Evolutionary conservation across 2,888 invertebrate genomes (phyloP).

Genomic region (Choristoneura rosaceana): DNA sequence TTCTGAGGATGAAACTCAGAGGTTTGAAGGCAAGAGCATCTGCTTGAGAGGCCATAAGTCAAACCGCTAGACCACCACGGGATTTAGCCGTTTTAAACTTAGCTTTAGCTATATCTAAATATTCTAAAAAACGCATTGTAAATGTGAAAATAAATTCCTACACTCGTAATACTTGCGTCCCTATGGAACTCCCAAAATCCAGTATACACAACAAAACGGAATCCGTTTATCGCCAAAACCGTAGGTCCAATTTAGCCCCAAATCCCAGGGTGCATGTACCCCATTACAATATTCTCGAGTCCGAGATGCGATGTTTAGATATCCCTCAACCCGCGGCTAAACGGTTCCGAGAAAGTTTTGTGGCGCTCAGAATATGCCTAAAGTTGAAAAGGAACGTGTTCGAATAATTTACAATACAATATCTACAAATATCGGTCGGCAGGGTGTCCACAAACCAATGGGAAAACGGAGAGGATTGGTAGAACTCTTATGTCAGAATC

Average conservation of each 20-base stretch:
- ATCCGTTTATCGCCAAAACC: conserved; percentile 33
- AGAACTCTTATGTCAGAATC: too few relatives aligned
- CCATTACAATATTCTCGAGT: conserved; percentile 32
- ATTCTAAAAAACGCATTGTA: background rate
- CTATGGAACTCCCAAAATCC: conserved; percentile 9
- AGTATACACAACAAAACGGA: conserved; percentile 33
- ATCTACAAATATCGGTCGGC: background rate
- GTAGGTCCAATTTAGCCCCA: conserved; percentile 14
- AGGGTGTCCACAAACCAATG: background rate
- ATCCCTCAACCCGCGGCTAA: conserved; percentile 23
- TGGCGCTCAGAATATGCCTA: background rate
- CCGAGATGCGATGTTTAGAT: conserved; percentile 35
- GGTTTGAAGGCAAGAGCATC: too few relatives aligned
- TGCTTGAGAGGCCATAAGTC: too few relatives aligned
- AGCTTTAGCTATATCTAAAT: too few relatives aligned
- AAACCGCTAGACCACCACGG: too few relatives aligned
- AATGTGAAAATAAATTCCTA: conserved; percentile 16
- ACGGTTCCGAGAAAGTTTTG: conserved; percentile 16
- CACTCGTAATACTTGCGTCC: conserved; percentile 1
- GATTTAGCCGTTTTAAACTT: too few relatives aligned
- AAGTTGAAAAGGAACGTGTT: conserved; percentile 1
- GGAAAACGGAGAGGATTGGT: too few relatives aligned
- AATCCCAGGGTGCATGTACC: conserved; percentile 32
- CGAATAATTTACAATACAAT: conserved; percentile 3
- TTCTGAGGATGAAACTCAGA: too few relatives aligned